Base-by-base conservation (phyloP, 2,888 invertebrate genomes). In the Exephanes ischioxanthus region DNA sequence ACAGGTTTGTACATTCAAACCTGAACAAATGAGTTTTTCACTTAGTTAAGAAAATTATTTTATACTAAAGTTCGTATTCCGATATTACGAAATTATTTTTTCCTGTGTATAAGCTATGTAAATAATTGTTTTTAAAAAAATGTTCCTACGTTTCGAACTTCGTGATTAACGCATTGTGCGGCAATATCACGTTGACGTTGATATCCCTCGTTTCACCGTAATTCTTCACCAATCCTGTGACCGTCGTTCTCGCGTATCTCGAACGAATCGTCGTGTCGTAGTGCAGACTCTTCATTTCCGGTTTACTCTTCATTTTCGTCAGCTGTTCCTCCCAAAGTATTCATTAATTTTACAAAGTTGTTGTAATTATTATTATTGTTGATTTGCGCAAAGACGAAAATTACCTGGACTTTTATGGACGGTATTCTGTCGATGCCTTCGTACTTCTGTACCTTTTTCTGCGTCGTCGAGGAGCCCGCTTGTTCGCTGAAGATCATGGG, bases 221-320 rank as follows among this genome's bases (percentile, higher is more conserved):
- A 66, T 76, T 82, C 30, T 45, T 63, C 16, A 82, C 30, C 30
- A 70, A 51, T 19, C 63, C 81, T 2, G 53, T 76, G 16, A 82
- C 45, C 41, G 70, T 82, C 14, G 81, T 82, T 55, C 26, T 82
- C 41, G 63, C 76, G 51, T 82, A 82, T 82, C 81, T 82, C 51
- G 81, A 70, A 76, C 81, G 81, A 41, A 82, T 14, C 1, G 37
- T 67, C 70, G 81, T 82, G 22, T 76, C 70, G 22, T 76, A 82
- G 53, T 33, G 71, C 48, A 82, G 76, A 26, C 48, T 1, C 41
- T 71, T 51, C 81, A 82, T 82, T 76, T 63, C 76, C 30, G 76
- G 76, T 51, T 70, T 45, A 6, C 5, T 58, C 26, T 45, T 63
- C 3, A 63, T 33, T 19, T 30, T 71, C 63, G 26, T 70, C 51